phyloP scores from a whole-genome alignment of 2,888 invertebrate genomes.

The Rhopalosiphum nymphaeae region DNA sequence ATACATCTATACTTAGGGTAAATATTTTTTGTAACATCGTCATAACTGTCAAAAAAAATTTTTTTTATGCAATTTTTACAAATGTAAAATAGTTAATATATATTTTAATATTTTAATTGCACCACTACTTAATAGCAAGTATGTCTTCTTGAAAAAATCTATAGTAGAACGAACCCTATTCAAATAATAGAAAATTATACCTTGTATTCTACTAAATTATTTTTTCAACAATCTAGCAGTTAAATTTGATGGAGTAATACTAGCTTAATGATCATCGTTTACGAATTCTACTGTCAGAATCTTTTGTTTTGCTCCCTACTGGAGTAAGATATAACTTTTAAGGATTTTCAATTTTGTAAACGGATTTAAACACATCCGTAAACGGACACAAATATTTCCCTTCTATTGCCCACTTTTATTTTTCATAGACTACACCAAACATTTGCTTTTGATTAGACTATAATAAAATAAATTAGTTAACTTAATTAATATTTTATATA shows the following conservation, averaged over 20 bases:
- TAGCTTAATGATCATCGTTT: background rate
- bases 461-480: background rate
- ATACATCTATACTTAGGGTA: background rate
- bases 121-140: background rate
- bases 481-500: background rate
- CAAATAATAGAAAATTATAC: background rate
- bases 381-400: background rate
- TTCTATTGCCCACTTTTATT: background rate
- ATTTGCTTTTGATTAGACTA: background rate
- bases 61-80: background rate
- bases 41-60: background rate
- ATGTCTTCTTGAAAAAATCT: background rate
- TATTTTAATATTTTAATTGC: background rate
- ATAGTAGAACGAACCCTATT: background rate
- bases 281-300: background rate
- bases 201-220: conserved; percentile 2
- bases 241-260: background rate
- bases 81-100: background rate
- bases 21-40: background rate
- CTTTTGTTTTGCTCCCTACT: background rate
- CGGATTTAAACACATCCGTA: background rate
- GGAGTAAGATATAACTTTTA: background rate
- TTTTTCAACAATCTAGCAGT: background rate
- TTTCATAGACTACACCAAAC: background rate
- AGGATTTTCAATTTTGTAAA: conserved; percentile 2